Evolutionary conservation across 1,140 invertebrate genomes (phyloP), one percentile per base, ranked within the genome.

Genomic region (Diplogasteroides magnus): DNA sequence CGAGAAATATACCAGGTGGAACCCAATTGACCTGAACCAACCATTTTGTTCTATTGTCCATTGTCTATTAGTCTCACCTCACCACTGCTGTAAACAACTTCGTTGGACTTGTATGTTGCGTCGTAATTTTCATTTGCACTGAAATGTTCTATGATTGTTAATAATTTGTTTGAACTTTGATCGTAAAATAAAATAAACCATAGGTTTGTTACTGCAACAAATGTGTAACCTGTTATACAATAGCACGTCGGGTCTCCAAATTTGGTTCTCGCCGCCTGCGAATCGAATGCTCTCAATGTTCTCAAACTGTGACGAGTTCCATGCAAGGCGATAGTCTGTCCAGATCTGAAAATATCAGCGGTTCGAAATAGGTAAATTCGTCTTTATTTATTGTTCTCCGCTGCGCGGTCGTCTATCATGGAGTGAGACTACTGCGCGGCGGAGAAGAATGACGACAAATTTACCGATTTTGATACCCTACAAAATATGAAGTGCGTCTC

Each of bases 91-190:
- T 48, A 6, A 48, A 11, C 19, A 75, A 97, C 93, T 82, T 97
- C 92, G 86, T 98, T 98, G 73, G 93, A 95, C 77, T 91, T 93
- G 85, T 91, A 97, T 76, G 94, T 97, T 76, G 93, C 92, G 85
- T 97, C 94, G 87, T 97, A 97, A 78, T 91, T 91, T 86, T 97
- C 93, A 86, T 97, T 94, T 81, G 94, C 94, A 87, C 94, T 97
- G 29, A 23, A 73, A 74, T 26, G n/a, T n/a, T n/a, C n/a, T n/a
- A n/a, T n/a, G n/a, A n/a, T n/a, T n/a, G 37, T 48, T 48, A 11
- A 48, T 48, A 11, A 48, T 6, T 48, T 48, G 19, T 48, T 48
- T 48, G 37, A 19, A 19, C 37, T 48, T 48, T 19, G 37, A 11
- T n/a, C n/a, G n/a, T n/a, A n/a, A n/a, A n/a, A n/a, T n/a, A n/a